These are phyloP conservation scores for Pachyuromys duprasi DNA, from an alignment of 2,797 vertebrate species.

Conservation along the genomic window DNA sequence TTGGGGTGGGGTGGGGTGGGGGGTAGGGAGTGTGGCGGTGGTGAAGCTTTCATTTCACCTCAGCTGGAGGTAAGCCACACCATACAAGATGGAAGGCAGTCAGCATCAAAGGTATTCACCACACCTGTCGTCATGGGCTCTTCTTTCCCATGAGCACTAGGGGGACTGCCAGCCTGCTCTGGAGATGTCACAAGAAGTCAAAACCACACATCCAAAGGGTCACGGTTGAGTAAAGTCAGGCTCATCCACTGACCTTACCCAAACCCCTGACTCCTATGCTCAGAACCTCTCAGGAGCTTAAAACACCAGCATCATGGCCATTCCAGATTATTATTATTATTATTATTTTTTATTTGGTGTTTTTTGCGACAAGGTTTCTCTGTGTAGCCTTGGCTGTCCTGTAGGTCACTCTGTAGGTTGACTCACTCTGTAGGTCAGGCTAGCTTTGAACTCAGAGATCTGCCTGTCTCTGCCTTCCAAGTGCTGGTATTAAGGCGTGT, in stretches of 20 bases:
- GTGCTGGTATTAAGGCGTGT: neutral
- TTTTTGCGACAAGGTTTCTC: neutral
- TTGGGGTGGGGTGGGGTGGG: neutral
- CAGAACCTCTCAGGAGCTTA: neutral
- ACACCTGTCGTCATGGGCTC: rapidly evolving
- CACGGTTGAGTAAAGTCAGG: neutral
- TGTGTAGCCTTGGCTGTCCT: neutral
- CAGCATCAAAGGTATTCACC: too few relatives aligned
- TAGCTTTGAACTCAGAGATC: neutral
- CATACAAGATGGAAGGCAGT: neutral
- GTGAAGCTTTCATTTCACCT: neutral
- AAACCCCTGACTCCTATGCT: too few relatives aligned
- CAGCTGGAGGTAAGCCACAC: neutral
- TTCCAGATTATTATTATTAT: neutral
- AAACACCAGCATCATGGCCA: rapidly evolving
- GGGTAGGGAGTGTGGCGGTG: neutral
- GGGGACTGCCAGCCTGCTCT: neutral
- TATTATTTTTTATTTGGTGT: neutral
- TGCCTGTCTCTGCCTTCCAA: neutral
- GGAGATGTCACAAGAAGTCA: neutral
- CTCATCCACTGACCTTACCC: neutral
- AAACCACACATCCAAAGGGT: neutral
- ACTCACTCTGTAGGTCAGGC: neutral
- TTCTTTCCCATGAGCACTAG: neutral
- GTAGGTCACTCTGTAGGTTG: neutral